Evolutionary conservation across 2,888 invertebrate genomes (phyloP), one percentile per base, ranked within the genome.

Genomic region (Metopia argyrocephala): DNA sequence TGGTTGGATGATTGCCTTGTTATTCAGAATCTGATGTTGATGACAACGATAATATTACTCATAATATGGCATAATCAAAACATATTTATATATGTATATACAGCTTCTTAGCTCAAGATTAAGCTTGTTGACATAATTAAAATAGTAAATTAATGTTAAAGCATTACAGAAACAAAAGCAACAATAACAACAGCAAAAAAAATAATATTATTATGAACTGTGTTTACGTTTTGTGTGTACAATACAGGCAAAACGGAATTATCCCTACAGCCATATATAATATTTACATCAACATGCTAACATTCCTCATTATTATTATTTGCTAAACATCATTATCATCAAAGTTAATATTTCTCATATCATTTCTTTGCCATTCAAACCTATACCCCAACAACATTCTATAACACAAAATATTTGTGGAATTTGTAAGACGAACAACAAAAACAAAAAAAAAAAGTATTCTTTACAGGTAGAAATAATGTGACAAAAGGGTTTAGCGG

Each of bases 61-160:
- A 38, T 38, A 38, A 38, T 38, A 38, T 38, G 38, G 38, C 38
- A 12, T 12, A 38, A 38, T 12, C 2, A 15, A 27, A 27, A 56
- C 9, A 15, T 3, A 15, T 38, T 1, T 12, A 38, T 12, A 38
- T 9, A 15, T 23, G 38, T 12, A 45, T 57, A 50, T 31, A 45
- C 31, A 15, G 15, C 27, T 31, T 65, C 48, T 64, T 27, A 50
- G 56, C 38, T 52, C 46, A 54, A 45, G 50, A 71, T 73, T 73
- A 73, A 76, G 62, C 71, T 59, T 64, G 71, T 76, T 71, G 71
- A 76, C 59, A 69, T 76, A 64, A 69, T 73, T 80, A 68, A 80
- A 80, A 80, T 64, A 73, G 66, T 46, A 71, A 71, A 64, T 76
- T 68, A 64, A 76, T 79, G 50, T 27, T n/a, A 68, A 12, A 25